Percentiles rank a stretch among this genome's conserved stretches.
Evolutionary conservation across 2,888 invertebrate genomes (phyloP).

Genomic region (Lordiphosa andalusiaca): DNA sequence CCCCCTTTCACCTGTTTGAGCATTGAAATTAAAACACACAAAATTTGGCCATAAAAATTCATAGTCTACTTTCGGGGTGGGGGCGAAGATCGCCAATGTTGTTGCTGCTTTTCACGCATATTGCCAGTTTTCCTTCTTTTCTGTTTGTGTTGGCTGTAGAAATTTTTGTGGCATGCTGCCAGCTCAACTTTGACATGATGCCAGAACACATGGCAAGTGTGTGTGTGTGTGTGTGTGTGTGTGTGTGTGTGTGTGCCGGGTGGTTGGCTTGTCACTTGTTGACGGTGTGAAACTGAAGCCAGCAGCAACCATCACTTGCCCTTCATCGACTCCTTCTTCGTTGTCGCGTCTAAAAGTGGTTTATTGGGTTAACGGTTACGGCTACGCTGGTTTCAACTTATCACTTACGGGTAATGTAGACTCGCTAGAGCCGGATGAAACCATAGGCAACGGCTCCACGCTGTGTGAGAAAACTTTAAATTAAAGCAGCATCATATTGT

Average conservation of each 20-base stretch:
- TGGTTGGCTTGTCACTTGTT: slow-evolving; percentile 59
- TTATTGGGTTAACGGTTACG: slow-evolving; percentile 57
- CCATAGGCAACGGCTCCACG: too few species aligned
- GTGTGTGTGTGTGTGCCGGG: slow-evolving; percentile 32
- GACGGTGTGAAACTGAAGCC: slow-evolving; percentile 68
- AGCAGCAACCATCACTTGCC: slow-evolving; percentile 30
- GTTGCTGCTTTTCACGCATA: slow-evolving; percentile 10
- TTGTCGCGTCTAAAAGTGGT: slow-evolving; percentile 50
- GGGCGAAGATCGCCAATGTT: slow-evolving; percentile 3
- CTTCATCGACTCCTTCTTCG: slow-evolving; percentile 10
- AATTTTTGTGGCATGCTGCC: slow-evolving; percentile 67
- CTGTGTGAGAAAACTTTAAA: slow-evolving; percentile 14
- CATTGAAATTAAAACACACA: slow-evolving; percentile 11
- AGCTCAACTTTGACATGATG: slow-evolving; percentile 61
- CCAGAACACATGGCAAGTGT: slow-evolving; percentile 23
- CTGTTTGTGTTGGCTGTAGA: slow-evolving; percentile 22
- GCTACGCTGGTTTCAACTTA: slow-evolving; percentile 17
- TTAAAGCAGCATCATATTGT: not conserved
- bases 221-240: slow-evolving; percentile 12
- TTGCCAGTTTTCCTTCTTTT: slow-evolving; percentile 27
- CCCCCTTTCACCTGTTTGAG: not conserved
- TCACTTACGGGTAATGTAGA: not conserved
- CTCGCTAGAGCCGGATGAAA: not conserved
- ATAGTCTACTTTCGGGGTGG: slow-evolving; percentile 20
- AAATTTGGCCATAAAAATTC: slow-evolving; percentile 24